Evolutionary conservation across 1,140 invertebrate species (phyloP), one percentile per base, ranked within the genome.

Genomic region (Drosophila trapezifrons): DNA sequence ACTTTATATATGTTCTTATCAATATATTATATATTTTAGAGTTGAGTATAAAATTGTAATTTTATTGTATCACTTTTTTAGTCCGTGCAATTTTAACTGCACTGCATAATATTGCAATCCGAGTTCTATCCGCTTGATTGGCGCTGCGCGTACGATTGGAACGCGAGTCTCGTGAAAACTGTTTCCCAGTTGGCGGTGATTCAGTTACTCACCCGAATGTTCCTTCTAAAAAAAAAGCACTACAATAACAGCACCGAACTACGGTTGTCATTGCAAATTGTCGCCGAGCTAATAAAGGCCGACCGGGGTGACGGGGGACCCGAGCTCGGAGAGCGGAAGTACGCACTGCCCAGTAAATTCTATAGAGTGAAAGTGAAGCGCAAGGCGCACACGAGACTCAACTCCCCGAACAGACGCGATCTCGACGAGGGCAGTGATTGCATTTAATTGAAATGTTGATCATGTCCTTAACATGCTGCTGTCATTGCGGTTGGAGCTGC

Each of bases 361-460:
- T 76, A 73, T 71, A 32, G 76, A 83, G 54, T 76, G 84, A 87
- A 87, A 87, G 83, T 87, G 76, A 77, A 87, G 79, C 79, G 66
- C 57, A 60, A 67, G 46, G 69, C 69, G 38, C 52, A 38, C 66
- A 76, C 59, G 46, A 77, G 56, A 72, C 49, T 55, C 22, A 64
- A 75, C 65, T 63, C 69, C 69, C 55, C 74, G 51, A 52, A 52
- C 22, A 45, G 57, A 64, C 58, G 15, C 56, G 22, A n/a, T 20
- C 15, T 25, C 32, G 40, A 29, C 55, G 70, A 79, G 65, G 66
- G 54, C 51, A 62, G 74, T 86, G 83, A 89, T 89, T 89, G 70
- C 77, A 80, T 66, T 46, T 80, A 90, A 89, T 89, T 89, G 84
- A 84, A 89, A 89, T 89, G 85, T 84, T 89, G 84, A 84, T 89